Conservation (phyloP, 2,888 invertebrate genomes). For the Patella ulyssiponensis region DNA sequence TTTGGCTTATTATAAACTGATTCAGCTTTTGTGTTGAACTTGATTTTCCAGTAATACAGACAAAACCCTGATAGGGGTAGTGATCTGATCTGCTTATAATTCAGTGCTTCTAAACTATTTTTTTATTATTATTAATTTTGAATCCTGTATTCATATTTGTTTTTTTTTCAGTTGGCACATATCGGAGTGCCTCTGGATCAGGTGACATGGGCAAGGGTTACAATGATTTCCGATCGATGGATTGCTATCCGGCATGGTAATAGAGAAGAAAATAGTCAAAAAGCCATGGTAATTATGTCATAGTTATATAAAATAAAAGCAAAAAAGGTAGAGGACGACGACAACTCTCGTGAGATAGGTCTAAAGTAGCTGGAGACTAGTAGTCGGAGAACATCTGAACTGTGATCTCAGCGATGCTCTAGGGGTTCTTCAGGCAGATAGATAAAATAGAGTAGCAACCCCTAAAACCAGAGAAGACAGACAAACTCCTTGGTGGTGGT, state of each 20-base stretch:
- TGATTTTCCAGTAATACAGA: background rate
- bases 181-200: slow-evolving; percentile 67
- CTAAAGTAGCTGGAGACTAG: no score
- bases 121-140: background rate
- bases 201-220: slow-evolving; percentile 70
- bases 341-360: no score
- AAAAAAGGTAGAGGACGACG: no score
- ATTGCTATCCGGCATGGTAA: slow-evolving; percentile 68
- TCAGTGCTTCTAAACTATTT: background rate
- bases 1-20: no score
- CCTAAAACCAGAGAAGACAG: no score
- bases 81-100: background rate
- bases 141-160: slow-evolving; percentile 5
- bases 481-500: no score
- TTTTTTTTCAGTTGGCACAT: slow-evolving; percentile 60
- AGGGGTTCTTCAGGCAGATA: no score
- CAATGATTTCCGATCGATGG: slow-evolving; percentile 69
- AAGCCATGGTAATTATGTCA: slow-evolving; percentile 34
- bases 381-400: no score
- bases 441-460: no score
- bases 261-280: slow-evolving; percentile 43
- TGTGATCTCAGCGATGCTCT: no score
- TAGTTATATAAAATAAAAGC: no score
- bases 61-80: background rate
- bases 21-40: no score